A percentile compares a stretch with the other conserved stretches of the same genome.
Conservation (phyloP, 2,797 vertebrate species). For the Moxostoma hubbsi region DNA sequence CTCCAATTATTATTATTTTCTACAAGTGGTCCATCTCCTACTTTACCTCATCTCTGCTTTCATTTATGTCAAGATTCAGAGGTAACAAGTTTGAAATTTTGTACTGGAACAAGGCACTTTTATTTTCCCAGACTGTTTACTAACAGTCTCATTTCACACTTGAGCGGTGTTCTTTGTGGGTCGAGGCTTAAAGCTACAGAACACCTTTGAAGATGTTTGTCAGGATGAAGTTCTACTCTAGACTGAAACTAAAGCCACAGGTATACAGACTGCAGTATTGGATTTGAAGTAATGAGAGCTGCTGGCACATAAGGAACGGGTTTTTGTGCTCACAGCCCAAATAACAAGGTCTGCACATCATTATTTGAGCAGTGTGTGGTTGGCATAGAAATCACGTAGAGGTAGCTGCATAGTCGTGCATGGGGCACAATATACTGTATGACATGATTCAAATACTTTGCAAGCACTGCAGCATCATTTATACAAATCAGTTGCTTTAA, state of each 20-base stretch:
- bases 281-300: neutral
- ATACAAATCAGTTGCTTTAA: too few species aligned
- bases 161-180: slow-evolving; percentile 21
- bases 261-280: slow-evolving; percentile 1
- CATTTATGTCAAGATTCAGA: too few species aligned
- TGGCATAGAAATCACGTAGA: neutral
- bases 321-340: neutral
- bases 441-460: neutral
- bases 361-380: neutral
- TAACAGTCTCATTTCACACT: slow-evolving; percentile 40
- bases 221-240: neutral
- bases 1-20: too few species aligned
- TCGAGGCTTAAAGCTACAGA: slow-evolving; percentile 2
- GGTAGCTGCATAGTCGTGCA: neutral
- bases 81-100: too few species aligned
- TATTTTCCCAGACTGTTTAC: slow-evolving; percentile 27
- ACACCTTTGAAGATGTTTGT: slow-evolving; percentile 10
- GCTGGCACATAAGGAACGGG: neutral
- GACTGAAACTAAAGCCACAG: neutral
- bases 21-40: too few species aligned
- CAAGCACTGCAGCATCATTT: too few species aligned
- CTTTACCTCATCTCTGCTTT: too few species aligned
- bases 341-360: slow-evolving; percentile 10
- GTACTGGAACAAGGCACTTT: neutral
- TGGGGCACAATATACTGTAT: neutral